Base-by-base conservation (phyloP, 2,888 invertebrate species). In the Tillus elongatus region DNA sequence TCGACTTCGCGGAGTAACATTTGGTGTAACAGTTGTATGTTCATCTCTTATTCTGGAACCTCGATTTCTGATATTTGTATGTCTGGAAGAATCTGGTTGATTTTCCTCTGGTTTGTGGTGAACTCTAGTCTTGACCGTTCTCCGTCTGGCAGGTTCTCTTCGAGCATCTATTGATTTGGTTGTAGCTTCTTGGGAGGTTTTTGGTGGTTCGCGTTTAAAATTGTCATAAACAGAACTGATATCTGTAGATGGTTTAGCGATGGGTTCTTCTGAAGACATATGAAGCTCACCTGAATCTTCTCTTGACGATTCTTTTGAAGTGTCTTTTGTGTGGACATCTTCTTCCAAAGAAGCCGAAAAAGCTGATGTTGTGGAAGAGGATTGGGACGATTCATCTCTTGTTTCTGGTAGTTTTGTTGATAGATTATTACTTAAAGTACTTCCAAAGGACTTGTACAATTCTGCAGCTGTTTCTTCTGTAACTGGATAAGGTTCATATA, bases 81-180 rank as follows among this genome's bases (percentile, higher is more conserved):
- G 32, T 13, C 32, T 30, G 27, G 26, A 31, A 2, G 4, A 11
- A n/a, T 15, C 34, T 26, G 3, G 24, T 14, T 15, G 15, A 4
- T 6, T 11, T n/a, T 32, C 15, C 15, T 9, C 9, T 24, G 6
- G 6, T 8, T 24, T 24, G 6, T 9, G 6, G 24, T 24, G 6
- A 9, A 29, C 4, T 8, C 29, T 29, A 29, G 6, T 29, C 10
- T 29, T 29, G 29, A 11, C 6, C 6, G 6, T 24, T 24, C 24
- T 24, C 9, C 10, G n/a, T n/a, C n/a, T n/a, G n/a, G n/a, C 29
- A 12, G 39, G 33, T 30, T 30, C 30, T 12, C 38, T 29, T 2
- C 33, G 33, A 12, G 33, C 30, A 15, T 43, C 40, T 27, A 39
- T 39, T 9, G 51, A 46, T 15, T 41, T 39, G 9, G 42, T 37